phyloP scores from a whole-genome alignment of 2,888 invertebrate species.

The Acronicta leporina region DNA sequence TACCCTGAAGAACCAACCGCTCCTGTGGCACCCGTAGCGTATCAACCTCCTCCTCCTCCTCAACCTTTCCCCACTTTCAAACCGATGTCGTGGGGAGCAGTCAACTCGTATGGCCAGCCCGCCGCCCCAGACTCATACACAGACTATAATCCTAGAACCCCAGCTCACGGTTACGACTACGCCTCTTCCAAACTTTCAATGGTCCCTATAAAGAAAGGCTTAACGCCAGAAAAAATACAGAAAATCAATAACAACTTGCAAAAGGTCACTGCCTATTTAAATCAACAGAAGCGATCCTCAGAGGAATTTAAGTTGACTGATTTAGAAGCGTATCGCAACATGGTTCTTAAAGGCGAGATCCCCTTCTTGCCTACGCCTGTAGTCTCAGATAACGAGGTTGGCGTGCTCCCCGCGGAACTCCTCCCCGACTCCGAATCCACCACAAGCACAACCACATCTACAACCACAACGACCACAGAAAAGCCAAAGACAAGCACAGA shows the following conservation, averaged over 20 bases:
- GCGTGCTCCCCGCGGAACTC: slow-evolving; percentile 80
- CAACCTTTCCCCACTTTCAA: slow-evolving; percentile 73
- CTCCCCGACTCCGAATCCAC: slow-evolving; percentile 70
- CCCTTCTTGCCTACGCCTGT: slow-evolving; percentile 78
- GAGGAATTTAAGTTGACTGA: slow-evolving; percentile 73
- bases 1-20: slow-evolving; percentile 36
- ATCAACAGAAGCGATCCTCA: slow-evolving; percentile 76
- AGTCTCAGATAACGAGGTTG: slow-evolving; percentile 80
- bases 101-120: slow-evolving; percentile 84
- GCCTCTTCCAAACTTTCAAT: slow-evolving; percentile 73
- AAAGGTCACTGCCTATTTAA: slow-evolving; percentile 74
- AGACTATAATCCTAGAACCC: slow-evolving; percentile 73
- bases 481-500: slow-evolving; percentile 66
- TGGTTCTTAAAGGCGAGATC: slow-evolving; percentile 72
- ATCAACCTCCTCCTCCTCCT: slow-evolving; percentile 78
- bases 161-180: slow-evolving; percentile 64
- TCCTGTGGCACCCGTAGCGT: slow-evolving; percentile 53
- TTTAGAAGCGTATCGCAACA: slow-evolving; percentile 68
- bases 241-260: slow-evolving; percentile 80
- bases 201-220: slow-evolving; percentile 59
- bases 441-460: slow-evolving; percentile 63
- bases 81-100: slow-evolving; percentile 80
- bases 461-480: slow-evolving; percentile 65
- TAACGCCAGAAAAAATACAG: slow-evolving; percentile 80
- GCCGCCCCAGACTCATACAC: slow-evolving; percentile 74